Conservation (phyloP, 2,797 vertebrate species). For the Loris lydekkerianus region DNA sequence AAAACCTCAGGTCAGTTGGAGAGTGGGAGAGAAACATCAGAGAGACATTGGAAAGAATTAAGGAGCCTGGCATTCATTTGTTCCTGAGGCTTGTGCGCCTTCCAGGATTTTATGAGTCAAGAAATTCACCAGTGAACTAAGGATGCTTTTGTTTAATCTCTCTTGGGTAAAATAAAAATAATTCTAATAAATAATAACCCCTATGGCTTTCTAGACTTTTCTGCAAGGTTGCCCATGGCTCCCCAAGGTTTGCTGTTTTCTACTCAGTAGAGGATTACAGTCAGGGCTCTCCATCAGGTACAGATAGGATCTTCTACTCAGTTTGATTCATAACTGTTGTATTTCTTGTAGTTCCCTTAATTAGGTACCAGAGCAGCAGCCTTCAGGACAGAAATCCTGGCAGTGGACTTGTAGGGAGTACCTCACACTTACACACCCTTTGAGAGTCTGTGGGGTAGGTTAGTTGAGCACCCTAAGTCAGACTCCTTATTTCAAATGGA, state of each 20-base stretch:
- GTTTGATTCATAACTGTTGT: neutral
- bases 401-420: neutral
- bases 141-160: neutral
- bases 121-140: neutral
- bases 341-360: neutral
- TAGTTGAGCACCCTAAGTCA: neutral
- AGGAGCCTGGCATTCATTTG: neutral
- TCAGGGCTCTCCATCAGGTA: neutral
- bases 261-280: neutral
- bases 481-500: neutral
- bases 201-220: neutral
- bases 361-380: neutral
- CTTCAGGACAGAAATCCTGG: neutral
- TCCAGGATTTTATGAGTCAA: neutral
- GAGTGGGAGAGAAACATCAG: neutral
- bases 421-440: neutral
- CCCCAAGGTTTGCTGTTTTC: neutral
- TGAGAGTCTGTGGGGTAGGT: neutral
- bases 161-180: neutral
- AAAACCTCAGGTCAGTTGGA: neutral
- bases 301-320: neutral
- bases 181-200: neutral
- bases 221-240: accelerated
- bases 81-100: neutral
- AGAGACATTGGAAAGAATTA: neutral